phyloP scores from a whole-genome alignment of 53 echinoderm and acorn worm species.

The Mesocentrotus franciscanus region DNA sequence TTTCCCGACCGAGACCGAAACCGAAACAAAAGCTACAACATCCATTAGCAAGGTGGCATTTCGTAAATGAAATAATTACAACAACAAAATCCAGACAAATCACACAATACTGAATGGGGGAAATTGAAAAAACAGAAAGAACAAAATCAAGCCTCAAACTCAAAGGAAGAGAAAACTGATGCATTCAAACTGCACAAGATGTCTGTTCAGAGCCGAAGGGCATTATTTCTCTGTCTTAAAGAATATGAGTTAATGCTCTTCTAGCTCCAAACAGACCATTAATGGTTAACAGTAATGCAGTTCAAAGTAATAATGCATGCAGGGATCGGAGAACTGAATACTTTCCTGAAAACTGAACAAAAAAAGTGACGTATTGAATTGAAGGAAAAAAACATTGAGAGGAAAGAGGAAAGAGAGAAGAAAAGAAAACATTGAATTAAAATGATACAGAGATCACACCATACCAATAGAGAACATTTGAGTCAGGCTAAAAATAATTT shows the following conservation, averaged over 20 bases:
- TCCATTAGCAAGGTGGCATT: slow-evolving; percentile 24
- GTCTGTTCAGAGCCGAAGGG: background rate
- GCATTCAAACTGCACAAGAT: background rate
- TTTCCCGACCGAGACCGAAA: too few species aligned
- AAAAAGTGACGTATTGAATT: background rate
- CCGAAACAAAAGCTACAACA: background rate
- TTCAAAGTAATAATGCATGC: background rate
- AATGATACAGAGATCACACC: background rate
- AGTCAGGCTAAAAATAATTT: background rate
- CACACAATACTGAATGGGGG: background rate
- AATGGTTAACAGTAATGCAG: too few species aligned
- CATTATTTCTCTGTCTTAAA: too few species aligned
- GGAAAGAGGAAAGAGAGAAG: background rate
- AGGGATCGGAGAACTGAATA: background rate
- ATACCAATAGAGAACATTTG: background rate
- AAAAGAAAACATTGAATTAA: background rate
- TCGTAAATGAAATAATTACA: background rate
- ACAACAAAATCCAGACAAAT: background rate
- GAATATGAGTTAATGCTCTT: too few species aligned
- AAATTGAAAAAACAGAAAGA: background rate
- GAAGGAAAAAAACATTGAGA: background rate
- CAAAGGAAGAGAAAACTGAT: background rate
- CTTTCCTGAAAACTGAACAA: too few species aligned
- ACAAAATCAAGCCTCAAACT: background rate
- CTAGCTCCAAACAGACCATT: too few species aligned